Evolutionary conservation across 2,113 vertebrate genomes (phyloP).

Genomic region (Nettapus auritus): DNA sequence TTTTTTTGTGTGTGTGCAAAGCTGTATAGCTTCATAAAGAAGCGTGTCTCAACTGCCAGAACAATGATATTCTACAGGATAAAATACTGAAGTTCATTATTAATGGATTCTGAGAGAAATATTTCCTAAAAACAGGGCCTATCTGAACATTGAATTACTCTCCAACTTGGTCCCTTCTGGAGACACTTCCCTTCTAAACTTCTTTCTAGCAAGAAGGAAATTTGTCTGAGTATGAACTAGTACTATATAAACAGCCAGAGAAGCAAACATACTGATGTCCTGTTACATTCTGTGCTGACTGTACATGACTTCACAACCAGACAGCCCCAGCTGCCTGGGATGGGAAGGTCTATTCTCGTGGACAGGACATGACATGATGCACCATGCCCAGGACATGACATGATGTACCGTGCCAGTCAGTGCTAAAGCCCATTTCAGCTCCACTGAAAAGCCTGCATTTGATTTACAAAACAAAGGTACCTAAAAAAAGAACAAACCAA

Average conservation of each 20-base stretch:
- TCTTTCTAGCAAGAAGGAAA: not conserved
- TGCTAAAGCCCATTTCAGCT: not conserved
- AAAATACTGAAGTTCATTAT: not conserved
- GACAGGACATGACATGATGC: accelerated
- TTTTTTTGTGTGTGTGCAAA: not conserved
- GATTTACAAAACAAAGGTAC: not conserved
- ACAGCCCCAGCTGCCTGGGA: not conserved
- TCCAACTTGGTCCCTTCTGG: not conserved
- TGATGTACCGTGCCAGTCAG: accelerated
- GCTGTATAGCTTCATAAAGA: not conserved
- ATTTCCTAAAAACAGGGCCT: not conserved
- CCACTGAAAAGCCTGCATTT: not conserved
- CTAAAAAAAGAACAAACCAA: not conserved
- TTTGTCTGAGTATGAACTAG: not conserved
- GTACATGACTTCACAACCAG: not conserved
- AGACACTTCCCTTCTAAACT: not conserved
- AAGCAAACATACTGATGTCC: not conserved
- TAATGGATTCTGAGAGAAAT: not conserved
- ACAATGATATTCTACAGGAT: not conserved
- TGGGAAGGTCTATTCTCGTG: not conserved
- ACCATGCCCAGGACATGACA: too few relatives aligned
- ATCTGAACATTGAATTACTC: accelerated
- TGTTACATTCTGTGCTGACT: not conserved
- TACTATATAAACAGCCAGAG: not conserved
- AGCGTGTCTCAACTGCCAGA: not conserved